Evolutionary conservation across 2,888 invertebrate genomes (phyloP).

Genomic region (Balanococcus diminutus): DNA sequence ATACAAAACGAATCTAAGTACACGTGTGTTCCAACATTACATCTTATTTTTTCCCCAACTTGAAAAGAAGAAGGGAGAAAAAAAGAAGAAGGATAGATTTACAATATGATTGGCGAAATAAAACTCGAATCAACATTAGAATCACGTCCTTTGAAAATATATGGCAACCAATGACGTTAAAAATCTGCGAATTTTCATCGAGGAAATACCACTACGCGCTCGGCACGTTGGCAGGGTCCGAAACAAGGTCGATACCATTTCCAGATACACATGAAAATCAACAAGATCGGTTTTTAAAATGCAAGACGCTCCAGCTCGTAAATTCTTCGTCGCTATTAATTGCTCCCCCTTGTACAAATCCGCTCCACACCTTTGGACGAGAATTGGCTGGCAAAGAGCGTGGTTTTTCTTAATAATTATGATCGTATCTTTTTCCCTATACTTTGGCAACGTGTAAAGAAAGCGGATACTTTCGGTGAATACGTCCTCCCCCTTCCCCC

Average conservation of each 20-base stretch:
- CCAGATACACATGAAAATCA: background rate
- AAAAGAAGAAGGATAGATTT: too few relatives aligned
- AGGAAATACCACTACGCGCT: background rate
- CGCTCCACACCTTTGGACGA: too few relatives aligned
- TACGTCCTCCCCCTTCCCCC: background rate
- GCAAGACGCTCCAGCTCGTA: background rate
- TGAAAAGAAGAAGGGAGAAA: background rate
- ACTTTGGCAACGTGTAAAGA: background rate
- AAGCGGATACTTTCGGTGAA: background rate
- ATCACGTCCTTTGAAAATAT: constrained; percentile 35
- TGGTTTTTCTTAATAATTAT: background rate
- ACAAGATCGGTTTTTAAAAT: constrained; percentile 4
- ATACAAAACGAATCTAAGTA: background rate
- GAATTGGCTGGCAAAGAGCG: background rate
- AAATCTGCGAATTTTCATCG: constrained; percentile 6
- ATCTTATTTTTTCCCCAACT: background rate
- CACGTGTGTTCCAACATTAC: background rate
- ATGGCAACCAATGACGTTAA: background rate
- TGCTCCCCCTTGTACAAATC: background rate
- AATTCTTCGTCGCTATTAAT: background rate
- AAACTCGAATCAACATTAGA: background rate
- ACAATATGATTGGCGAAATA: background rate
- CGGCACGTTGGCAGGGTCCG: background rate
- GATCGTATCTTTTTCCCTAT: background rate
- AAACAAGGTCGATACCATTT: constrained; percentile 26